phyloP scores from a whole-genome alignment of 2,113 vertebrate species.

The Trogon surrucura region DNA sequence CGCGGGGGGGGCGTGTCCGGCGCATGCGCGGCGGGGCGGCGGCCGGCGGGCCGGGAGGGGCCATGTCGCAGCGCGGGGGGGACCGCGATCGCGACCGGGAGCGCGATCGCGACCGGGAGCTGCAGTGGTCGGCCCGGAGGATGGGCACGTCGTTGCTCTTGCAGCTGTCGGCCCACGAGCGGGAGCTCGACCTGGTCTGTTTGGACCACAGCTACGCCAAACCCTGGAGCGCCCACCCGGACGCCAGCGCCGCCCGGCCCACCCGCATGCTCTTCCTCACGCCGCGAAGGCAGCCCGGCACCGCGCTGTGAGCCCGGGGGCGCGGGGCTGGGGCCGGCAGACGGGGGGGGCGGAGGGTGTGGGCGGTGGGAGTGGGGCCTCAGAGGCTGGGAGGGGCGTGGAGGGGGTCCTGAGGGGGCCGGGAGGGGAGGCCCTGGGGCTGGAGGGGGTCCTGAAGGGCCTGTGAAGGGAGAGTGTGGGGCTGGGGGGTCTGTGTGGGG shows the following conservation, averaged over 20 bases:
- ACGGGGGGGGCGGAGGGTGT: too few relatives aligned
- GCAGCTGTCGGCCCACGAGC: conserved; percentile 91
- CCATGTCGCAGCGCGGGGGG: conserved; percentile 80
- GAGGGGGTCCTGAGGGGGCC: too few relatives aligned
- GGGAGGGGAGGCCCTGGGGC: too few relatives aligned
- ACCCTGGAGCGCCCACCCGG: conserved; percentile 95
- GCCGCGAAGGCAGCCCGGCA: conserved; percentile 84
- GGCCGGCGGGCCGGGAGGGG: neutral
- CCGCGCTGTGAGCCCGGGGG: conserved; percentile 79
- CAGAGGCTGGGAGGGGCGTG: too few relatives aligned
- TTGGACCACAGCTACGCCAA: conserved; percentile 97
- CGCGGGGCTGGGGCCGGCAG: neutral
- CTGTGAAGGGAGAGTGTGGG: too few relatives aligned
- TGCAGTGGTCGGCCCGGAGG: conserved; percentile 88
- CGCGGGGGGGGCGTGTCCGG: neutral
- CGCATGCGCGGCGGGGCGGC: neutral
- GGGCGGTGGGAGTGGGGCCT: too few relatives aligned
- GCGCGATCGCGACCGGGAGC: conserved; percentile 83
- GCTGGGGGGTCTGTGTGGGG: too few relatives aligned
- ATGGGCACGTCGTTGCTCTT: conserved; percentile 95
- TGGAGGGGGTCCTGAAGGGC: too few relatives aligned
- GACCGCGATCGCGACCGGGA: neutral
- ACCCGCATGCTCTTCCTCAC: conserved; percentile 92
- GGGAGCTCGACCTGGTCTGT: conserved; percentile 93
- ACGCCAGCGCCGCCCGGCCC: conserved; percentile 92